Base-by-base conservation (phyloP, 2,113 vertebrate species). In the Genyomyrus donnyi region DNA sequence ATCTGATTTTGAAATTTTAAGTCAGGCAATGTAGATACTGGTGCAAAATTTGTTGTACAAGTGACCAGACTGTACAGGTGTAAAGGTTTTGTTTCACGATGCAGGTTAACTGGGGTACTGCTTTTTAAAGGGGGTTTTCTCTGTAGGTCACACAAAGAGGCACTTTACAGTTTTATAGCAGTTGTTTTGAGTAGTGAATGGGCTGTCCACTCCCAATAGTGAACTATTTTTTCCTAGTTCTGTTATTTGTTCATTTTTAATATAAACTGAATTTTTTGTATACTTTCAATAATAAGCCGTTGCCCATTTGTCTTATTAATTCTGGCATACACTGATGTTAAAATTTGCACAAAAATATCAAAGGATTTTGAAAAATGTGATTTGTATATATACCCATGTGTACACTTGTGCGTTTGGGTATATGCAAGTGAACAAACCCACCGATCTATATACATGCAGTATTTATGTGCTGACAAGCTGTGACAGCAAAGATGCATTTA, bases 271-370 rank as follows among this genome's bases (percentile, higher is more conserved):
- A 95, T 21, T 21, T 56, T 89, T 93, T 90, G 15, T 46, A 87
- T 87, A 70, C 89, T 77, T 87, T 87, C 50, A 53, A 19, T 24
- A 35, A 42, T 35, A 87, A 53, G 48, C 85, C 85, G 56, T 87
- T 0, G 8, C n/a, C 49, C 50, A 2, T 49, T 49, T 27, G 42
- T 87, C 50, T 42, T 35, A 31, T 52, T 56, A 19, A 95, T 95
- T 94, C 96, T 96, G 94, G 95, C 96, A 96, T 98, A 97, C 97
- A 98, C 98, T 98, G 98, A 97, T 98, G 96, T 98, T 97, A 93
- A 94, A 95, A 95, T 95, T 98, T 98, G 98, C 98, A 99, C 98
- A 99, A 87, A 48, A 87, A 53, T 48, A 31, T 53, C 46, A 53
- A 89, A 89, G 91, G 85, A 91, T 95, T 93, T 95, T 95, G 94